Percentiles rank a stretch among this genome's conserved stretches.
Conservation (phyloP, 35 echinoderm and acorn worm genomes). For the Ptychodera flava region DNA sequence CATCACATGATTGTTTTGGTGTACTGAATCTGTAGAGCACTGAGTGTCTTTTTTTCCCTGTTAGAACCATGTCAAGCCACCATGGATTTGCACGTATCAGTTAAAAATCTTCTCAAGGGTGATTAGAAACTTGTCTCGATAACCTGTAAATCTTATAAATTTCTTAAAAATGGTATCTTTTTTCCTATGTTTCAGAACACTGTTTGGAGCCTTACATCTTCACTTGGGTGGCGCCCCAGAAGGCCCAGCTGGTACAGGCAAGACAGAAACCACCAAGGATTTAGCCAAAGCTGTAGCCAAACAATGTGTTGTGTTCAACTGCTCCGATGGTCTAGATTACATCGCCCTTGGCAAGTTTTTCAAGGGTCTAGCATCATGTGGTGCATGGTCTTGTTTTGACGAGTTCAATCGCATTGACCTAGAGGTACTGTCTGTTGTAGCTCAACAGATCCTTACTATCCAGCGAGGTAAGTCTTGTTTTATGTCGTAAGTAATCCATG, state of each 20-base stretch:
- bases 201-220: conserved; percentile 88
- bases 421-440: conserved; percentile 94
- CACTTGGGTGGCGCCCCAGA: conserved; percentile 94
- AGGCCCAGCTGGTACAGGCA: conserved; percentile 80
- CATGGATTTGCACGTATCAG: too few relatives aligned
- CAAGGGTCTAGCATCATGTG: conserved; percentile 95
- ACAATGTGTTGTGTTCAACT: conserved; percentile 98
- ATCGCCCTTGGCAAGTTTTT: conserved; percentile 95
- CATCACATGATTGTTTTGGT: too few relatives aligned
- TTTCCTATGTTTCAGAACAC: conserved; percentile 76
- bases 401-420: conserved; percentile 99
- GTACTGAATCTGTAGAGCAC: too few relatives aligned
- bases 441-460: conserved; percentile 95
- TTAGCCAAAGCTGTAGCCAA: conserved; percentile 97
- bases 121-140: too few relatives aligned
- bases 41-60: too few relatives aligned
- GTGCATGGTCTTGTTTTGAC: conserved; percentile 98
- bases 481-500: too few relatives aligned
- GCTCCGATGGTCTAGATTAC: conserved; percentile 96
- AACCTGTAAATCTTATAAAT: too few relatives aligned
- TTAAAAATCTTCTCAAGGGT: too few relatives aligned
- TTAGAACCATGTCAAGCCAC: too few relatives aligned
- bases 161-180: too few relatives aligned
- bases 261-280: conserved; percentile 98
- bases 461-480: conserved; percentile 68